phyloP scores from a whole-genome alignment of 1,140 invertebrate genomes.

The Armadillidium nasatum region DNA sequence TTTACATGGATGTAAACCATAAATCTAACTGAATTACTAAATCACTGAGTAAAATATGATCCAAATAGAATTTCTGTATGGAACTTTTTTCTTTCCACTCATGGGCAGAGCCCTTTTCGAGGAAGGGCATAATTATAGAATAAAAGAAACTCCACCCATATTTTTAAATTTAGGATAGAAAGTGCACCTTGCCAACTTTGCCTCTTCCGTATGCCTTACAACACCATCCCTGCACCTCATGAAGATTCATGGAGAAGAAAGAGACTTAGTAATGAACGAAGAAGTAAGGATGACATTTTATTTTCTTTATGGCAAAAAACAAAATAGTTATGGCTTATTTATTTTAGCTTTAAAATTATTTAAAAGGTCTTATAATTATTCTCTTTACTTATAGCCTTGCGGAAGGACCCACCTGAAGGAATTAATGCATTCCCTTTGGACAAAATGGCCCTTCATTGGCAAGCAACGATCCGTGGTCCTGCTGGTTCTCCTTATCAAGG shows the following conservation, averaged over 20 bases:
- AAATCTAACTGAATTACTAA: too few relatives aligned
- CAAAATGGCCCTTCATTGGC: slow-evolving; percentile 77
- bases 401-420: slow-evolving; percentile 80
- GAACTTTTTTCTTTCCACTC: too few relatives aligned
- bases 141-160: background rate
- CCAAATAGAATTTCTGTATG: too few relatives aligned
- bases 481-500: slow-evolving; percentile 87
- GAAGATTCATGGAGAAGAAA: slow-evolving; percentile 70
- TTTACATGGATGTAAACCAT: too few relatives aligned
- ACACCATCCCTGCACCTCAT: slow-evolving; percentile 58
- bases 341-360: background rate
- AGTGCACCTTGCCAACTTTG: slow-evolving; percentile 80
- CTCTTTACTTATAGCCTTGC: slow-evolving; percentile 52
- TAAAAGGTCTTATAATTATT: background rate
- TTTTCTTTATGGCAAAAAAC: background rate
- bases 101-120: too few relatives aligned
- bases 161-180: slow-evolving; percentile 55
- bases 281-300: slow-evolving; percentile 51
- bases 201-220: slow-evolving; percentile 67
- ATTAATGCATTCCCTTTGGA: slow-evolving; percentile 83
- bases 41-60: too few relatives aligned
- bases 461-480: slow-evolving; percentile 83
- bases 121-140: too few relatives aligned
- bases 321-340: background rate
- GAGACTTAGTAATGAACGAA: slow-evolving; percentile 67